Percentiles rank a stretch among this genome's conserved stretches.
Evolutionary conservation across 2,797 vertebrate genomes (phyloP).

Genomic region (Carapus acus): DNA sequence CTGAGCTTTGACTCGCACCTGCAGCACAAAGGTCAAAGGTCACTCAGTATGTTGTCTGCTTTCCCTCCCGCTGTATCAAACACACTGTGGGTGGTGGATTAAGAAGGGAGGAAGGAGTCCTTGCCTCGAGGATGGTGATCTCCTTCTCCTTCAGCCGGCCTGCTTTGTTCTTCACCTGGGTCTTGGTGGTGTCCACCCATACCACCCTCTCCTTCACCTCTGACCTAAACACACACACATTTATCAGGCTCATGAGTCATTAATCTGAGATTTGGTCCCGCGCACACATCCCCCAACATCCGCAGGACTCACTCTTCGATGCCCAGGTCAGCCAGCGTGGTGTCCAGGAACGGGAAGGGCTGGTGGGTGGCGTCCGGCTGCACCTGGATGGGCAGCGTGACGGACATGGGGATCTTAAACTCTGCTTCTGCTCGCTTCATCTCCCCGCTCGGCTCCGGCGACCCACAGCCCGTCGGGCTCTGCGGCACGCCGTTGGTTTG

Average conservation of each 20-base stretch:
- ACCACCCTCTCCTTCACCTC: conserved; percentile 75
- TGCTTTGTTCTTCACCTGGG: conserved; percentile 67
- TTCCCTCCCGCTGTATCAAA: too few relatives aligned
- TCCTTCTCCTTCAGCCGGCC: conserved; percentile 77
- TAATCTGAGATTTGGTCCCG: too few relatives aligned
- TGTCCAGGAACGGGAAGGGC: conserved; percentile 72
- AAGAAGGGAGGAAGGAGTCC: too few relatives aligned
- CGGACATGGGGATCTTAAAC: conserved; percentile 66
- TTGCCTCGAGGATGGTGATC: conserved; percentile 67
- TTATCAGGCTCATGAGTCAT: too few relatives aligned
- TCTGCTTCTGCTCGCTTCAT: conserved; percentile 53
- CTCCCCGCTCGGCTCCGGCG: not conserved
- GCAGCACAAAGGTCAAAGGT: not conserved
- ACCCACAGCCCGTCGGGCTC: not conserved
- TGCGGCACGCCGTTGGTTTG: not conserved
- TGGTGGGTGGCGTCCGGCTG: conserved; percentile 47
- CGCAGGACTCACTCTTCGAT: conserved; percentile 71
- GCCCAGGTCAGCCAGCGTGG: conserved; percentile 71
- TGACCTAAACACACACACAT: conserved; percentile 53
- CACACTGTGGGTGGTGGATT: too few relatives aligned
- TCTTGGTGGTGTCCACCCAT: conserved; percentile 75
- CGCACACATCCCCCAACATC: too few relatives aligned
- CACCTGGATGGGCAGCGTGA: conserved; percentile 68
- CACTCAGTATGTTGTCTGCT: too few relatives aligned
- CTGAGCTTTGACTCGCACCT: conserved; percentile 75